Conservation (phyloP, 1,140 invertebrate species). For the Asbolus verrucosus region DNA sequence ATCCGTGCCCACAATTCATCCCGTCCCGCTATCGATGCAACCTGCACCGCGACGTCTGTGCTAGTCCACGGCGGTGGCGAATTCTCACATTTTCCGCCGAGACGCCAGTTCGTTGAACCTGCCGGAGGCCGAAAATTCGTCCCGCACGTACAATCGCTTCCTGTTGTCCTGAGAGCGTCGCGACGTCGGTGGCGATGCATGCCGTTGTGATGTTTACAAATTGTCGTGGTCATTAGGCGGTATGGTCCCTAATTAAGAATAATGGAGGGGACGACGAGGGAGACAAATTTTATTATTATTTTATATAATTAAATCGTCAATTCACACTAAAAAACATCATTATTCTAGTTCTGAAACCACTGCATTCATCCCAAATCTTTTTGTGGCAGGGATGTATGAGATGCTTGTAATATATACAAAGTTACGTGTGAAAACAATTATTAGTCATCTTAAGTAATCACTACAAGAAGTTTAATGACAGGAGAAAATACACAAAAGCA, state of each 20-base stretch:
- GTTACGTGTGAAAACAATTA: too few relatives aligned
- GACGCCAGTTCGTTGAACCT: constrained; percentile 16
- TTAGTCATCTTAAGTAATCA: too few relatives aligned
- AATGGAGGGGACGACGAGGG: background rate
- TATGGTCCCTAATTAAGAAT: background rate
- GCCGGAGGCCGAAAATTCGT: constrained; percentile 8
- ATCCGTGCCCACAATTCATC: too few relatives aligned
- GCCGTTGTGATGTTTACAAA: constrained; percentile 1
- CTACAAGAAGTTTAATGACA: too few relatives aligned
- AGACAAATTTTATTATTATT: too few relatives aligned
- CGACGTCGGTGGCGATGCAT: constrained; percentile 2
- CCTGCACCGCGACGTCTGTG: constrained; percentile 27
- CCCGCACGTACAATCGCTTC: constrained; percentile 1
- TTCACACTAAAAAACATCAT: too few relatives aligned
- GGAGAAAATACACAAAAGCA: too few relatives aligned
- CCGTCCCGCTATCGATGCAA: constrained; percentile 22
- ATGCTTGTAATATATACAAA: too few relatives aligned
- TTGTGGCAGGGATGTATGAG: too few relatives aligned
- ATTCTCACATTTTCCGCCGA: constrained; percentile 18
- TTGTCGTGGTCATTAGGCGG: background rate
- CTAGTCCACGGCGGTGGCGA: constrained; percentile 14
- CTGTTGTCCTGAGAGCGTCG: constrained; percentile 20
- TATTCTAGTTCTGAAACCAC: too few relatives aligned
- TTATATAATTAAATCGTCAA: too few relatives aligned
- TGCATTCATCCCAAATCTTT: too few relatives aligned